Conservation (phyloP, 2,113 vertebrate genomes). For the Onychostruthus taczanowskii region DNA sequence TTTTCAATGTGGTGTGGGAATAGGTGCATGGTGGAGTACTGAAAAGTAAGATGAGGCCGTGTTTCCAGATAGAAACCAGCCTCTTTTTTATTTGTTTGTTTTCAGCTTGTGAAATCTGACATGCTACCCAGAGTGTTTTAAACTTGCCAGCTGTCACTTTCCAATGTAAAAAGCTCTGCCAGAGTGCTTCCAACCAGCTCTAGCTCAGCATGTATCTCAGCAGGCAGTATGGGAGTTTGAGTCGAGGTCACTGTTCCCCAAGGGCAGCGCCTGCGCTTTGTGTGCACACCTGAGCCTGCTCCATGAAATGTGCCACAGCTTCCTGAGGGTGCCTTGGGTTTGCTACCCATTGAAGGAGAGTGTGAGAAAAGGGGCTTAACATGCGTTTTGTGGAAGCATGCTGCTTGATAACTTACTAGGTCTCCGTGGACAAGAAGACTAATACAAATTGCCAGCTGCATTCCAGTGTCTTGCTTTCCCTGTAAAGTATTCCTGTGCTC, state of each 20-base stretch:
- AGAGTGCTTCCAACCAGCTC: neutral
- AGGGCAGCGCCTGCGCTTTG: neutral
- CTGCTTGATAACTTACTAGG: neutral
- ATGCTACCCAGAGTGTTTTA: neutral
- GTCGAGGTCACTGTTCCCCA: neutral
- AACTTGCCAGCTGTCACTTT: neutral
- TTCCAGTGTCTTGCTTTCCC: constrained; percentile 48
- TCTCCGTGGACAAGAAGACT: constrained; percentile 49
- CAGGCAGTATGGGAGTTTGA: neutral
- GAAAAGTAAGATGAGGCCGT: neutral
- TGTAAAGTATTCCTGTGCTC: constrained; percentile 54
- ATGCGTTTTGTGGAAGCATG: constrained; percentile 34
- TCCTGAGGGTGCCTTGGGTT: neutral
- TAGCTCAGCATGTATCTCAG: neutral
- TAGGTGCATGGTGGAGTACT: neutral
- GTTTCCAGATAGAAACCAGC: neutral
- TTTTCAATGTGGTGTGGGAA: neutral
- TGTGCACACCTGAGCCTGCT: neutral
- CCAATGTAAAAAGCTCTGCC: neutral
- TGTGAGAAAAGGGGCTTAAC: neutral
- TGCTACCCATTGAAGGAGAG: neutral
- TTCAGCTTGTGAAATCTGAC: neutral
- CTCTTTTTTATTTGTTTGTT: neutral
- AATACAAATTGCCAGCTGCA: constrained; percentile 45
- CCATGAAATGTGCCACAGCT: neutral